Evolutionary conservation across 2,113 vertebrate genomes (phyloP).

Genomic region (Pampusana beccarii): DNA sequence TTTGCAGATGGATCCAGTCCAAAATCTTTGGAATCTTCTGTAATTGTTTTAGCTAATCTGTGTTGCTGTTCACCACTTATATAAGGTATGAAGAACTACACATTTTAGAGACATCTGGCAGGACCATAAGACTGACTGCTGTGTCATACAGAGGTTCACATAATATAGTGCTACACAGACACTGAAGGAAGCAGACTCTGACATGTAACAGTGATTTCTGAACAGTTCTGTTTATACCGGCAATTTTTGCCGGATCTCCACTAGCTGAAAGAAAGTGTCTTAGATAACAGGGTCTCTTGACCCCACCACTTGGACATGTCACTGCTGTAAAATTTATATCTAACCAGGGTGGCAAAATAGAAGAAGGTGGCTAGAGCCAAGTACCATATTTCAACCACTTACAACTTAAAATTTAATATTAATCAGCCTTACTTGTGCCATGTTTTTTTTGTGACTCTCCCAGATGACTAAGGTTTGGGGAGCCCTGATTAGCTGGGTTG

Average conservation of each 20-base stretch:
- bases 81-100: background rate
- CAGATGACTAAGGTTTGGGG: background rate
- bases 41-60: background rate
- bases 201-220: background rate
- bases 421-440: background rate
- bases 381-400: background rate
- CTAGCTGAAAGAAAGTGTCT: background rate
- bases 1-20: background rate
- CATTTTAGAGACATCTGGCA: background rate
- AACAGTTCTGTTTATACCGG: background rate
- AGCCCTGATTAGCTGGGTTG: fast-evolving
- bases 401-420: background rate
- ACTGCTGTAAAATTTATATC: background rate
- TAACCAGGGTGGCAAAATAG: background rate
- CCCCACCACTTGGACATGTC: background rate
- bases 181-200: background rate
- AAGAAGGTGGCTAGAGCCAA: background rate
- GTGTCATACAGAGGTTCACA: background rate
- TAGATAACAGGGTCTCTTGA: background rate
- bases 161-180: background rate
- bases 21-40: background rate
- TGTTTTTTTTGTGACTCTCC: background rate
- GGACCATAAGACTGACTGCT: background rate
- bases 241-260: background rate
- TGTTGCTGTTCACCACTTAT: background rate